Evolutionary conservation across 2,888 invertebrate species (phyloP).

Genomic region (Caenorhabditis doughertyi): DNA sequence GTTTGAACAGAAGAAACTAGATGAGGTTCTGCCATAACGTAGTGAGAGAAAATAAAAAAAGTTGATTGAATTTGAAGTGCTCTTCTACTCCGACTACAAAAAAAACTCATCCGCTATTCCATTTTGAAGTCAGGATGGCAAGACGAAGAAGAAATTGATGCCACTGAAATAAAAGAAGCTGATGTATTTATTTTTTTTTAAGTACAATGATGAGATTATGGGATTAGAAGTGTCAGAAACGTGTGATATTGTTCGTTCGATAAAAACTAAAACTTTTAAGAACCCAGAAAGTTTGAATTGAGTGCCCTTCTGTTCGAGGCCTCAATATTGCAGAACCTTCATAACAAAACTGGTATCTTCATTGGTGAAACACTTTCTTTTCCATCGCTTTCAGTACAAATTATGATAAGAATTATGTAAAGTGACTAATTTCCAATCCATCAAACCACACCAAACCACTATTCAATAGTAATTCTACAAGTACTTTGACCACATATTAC

Average conservation of each 20-base stretch:
- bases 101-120: slow-evolving; percentile 38
- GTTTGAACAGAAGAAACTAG: not conserved
- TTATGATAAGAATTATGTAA: not conserved
- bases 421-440: not conserved
- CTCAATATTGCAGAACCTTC: no score
- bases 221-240: slow-evolving; percentile 34
- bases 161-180: slow-evolving; percentile 25
- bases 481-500: slow-evolving; percentile 16
- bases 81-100: slow-evolving; percentile 24
- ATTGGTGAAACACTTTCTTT: slow-evolving; percentile 18
- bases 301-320: no score
- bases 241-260: slow-evolving; percentile 17
- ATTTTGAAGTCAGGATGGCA: no score
- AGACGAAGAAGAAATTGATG: not conserved
- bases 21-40: not conserved
- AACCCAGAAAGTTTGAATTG: no score
- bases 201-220: no score
- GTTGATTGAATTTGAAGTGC: slow-evolving; percentile 53
- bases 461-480: slow-evolving; percentile 3
- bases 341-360: not conserved
- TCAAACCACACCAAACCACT: slow-evolving; percentile 10
- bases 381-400: slow-evolving; percentile 5
- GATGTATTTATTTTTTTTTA: no score
- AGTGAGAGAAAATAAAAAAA: slow-evolving; percentile 40
- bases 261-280: no score